These are phyloP conservation scores for Diorhabda carinulata DNA, from an alignment of 1,140 invertebrate genomes.

Conservation along the genomic window DNA sequence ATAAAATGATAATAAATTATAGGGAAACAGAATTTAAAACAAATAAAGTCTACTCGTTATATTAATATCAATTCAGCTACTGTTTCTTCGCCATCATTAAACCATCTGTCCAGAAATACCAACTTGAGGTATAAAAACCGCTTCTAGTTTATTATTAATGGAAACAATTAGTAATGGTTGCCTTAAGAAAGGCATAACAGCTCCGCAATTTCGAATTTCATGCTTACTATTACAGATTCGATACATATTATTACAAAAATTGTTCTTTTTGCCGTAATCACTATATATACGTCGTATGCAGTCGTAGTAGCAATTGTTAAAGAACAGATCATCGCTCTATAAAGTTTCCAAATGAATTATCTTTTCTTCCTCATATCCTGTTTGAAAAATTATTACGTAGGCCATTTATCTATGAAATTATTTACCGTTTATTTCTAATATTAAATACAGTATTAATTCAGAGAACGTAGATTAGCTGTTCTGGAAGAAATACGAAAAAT, in stretches of 20 bases:
- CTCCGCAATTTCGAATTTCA: slow-evolving; percentile 43
- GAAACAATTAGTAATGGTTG: slow-evolving; percentile 17
- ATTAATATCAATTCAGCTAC: not conserved
- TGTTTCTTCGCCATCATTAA: slow-evolving; percentile 8
- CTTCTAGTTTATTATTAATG: slow-evolving; percentile 6
- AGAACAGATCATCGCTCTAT: not conserved
- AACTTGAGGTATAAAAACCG: not conserved
- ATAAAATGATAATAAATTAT: too few species aligned
- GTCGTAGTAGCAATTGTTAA: not conserved
- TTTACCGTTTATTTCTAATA: too few species aligned
- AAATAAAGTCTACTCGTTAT: too few species aligned
- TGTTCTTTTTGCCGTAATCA: slow-evolving; percentile 1
- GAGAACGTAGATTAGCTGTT: too few species aligned
- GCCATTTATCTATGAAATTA: not conserved
- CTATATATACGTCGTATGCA: not conserved
- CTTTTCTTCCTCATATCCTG: not conserved
- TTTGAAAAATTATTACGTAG: not conserved
- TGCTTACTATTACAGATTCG: slow-evolving; percentile 44
- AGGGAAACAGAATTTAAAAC: too few species aligned
- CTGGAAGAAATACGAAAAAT: too few species aligned
- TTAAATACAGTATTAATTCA: too few species aligned
- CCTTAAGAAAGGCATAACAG: slow-evolving; percentile 12
- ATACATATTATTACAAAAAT: slow-evolving; percentile 38
- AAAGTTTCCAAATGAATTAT: not conserved
- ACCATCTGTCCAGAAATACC: not conserved